Base-by-base conservation (phyloP, 2,888 invertebrate species). In the Dinocampus coccinellae region DNA sequence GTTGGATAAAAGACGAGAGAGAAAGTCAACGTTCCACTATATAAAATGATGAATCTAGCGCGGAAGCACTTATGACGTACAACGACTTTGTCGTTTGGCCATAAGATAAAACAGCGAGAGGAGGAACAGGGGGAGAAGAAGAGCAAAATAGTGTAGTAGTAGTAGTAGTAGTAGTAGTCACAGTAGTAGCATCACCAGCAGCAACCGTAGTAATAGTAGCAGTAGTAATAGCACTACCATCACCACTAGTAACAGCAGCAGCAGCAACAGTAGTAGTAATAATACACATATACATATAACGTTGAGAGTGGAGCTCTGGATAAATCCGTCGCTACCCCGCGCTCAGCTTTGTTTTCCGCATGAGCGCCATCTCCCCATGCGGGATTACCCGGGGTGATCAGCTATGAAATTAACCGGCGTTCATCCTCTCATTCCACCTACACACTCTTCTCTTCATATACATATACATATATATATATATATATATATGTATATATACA, bases 301-400 rank as follows among this genome's bases (percentile, higher is more conserved):
- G n/a, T 42, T 62, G 70, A 22, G 61, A 60, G 61, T 61, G 57
- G 63, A 72, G 69, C 70, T 69, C 69, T 69, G 71, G 68, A 68
- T 67, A 68, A 72, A 72, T 72, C 71, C 67, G 47, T 67, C 62
- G 71, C 71, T 61, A 68, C 74, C 75, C 75, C 76, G 77, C 75
- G 81, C 83, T n/a, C n/a, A 83, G 86, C 86, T 87, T 87, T 87
- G 86, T 87, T 87, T 87, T 87, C 85, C 84, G 85, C 86, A 82
- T 81, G 84, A 84, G 79, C 78, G 84, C 77, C 80, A 75, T 74
- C 84, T 80, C 83, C 82, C 80, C 82, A 79, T 80, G 76, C 80
- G 72, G 85, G 86, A 86, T 87, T 86, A 87, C 85, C 79, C 84
- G 85, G 86, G 85, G 86, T 86, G 87, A 87, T 87, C 87, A 87